Conservation (phyloP, 2,797 vertebrate species). For the Otolemur crassicaudatus region DNA sequence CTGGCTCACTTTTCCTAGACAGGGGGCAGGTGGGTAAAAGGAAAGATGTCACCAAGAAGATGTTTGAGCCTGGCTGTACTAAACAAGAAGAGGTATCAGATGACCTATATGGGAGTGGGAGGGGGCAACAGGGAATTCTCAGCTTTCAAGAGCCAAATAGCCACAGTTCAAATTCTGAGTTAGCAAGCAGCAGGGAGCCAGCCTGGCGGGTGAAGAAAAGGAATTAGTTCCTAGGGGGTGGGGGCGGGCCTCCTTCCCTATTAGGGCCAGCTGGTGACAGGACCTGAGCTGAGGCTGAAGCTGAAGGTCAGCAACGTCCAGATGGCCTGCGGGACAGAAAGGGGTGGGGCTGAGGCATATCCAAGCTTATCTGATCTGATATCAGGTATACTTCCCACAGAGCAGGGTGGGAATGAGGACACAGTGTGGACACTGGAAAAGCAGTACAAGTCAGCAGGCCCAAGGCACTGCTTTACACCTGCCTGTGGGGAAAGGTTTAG, state of each 20-base stretch:
- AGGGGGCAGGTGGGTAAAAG: not conserved
- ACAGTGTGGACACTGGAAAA: not conserved
- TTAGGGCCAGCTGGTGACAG: not conserved
- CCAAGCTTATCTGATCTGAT: constrained; percentile 9
- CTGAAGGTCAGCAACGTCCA: not conserved
- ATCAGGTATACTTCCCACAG: not conserved
- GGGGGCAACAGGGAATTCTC: constrained; percentile 45
- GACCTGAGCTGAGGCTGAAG: not conserved
- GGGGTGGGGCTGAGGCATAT: not conserved
- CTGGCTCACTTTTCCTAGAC: constrained; percentile 10
- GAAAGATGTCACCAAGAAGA: not conserved
- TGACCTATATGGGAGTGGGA: not conserved
- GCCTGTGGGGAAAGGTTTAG: not conserved
- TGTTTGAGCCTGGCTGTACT: not conserved
- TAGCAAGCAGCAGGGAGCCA: not conserved
- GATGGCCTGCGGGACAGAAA: not conserved
- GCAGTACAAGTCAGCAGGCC: not conserved
- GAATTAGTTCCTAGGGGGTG: not conserved
- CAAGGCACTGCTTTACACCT: not conserved
- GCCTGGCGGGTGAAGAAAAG: not conserved
- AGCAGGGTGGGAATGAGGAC: not conserved
- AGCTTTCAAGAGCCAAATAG: constrained; percentile 44
- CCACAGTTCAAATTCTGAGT: not conserved
- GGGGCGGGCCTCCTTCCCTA: not conserved
- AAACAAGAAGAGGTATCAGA: not conserved